Conservation (phyloP, 2,888 invertebrate species). For the Dicranocentrus wangi region DNA sequence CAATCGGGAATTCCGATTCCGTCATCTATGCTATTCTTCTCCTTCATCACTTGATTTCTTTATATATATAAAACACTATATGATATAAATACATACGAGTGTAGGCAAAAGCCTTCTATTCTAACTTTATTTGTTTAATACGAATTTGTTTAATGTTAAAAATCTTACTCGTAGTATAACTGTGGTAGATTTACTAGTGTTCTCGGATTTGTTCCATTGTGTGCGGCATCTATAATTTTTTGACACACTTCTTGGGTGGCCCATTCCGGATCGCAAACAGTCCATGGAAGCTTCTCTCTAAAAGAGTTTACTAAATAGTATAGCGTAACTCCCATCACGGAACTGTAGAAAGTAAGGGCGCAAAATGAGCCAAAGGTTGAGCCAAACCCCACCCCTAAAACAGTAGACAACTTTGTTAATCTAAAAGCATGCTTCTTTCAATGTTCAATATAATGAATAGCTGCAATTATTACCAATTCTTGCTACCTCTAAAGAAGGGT, state of each 20-base stretch:
- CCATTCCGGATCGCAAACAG: constrained; percentile 58
- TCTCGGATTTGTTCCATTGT: constrained; percentile 1
- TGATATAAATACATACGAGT: too few species aligned
- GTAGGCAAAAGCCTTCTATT: too few species aligned
- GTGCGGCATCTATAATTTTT: not conserved
- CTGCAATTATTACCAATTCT: not conserved
- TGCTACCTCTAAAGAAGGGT: constrained; percentile 5
- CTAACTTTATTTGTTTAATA: too few species aligned
- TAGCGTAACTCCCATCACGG: constrained; percentile 83
- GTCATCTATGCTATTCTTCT: constrained; percentile 60
- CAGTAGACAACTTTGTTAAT: too few species aligned
- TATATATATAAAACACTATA: too few species aligned
- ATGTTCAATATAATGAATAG: too few species aligned
- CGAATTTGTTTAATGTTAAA: too few species aligned
- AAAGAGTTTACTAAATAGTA: constrained; percentile 85
- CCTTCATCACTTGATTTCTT: constrained; percentile 44
- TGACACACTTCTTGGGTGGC: constrained; percentile 39
- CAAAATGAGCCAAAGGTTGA: constrained; percentile 76
- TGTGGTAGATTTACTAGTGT: constrained; percentile 35
- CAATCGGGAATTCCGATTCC: constrained; percentile 72
- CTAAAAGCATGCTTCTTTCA: too few species aligned
- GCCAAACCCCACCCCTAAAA: constrained; percentile 77
- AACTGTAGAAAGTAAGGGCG: constrained; percentile 85
- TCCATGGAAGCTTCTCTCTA: constrained; percentile 74
- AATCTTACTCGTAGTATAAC: constrained; percentile 66